These are phyloP conservation scores for Pipistrellus pipistrellus DNA, from an alignment of 2,797 vertebrate species.

Conservation along the genomic window DNA sequence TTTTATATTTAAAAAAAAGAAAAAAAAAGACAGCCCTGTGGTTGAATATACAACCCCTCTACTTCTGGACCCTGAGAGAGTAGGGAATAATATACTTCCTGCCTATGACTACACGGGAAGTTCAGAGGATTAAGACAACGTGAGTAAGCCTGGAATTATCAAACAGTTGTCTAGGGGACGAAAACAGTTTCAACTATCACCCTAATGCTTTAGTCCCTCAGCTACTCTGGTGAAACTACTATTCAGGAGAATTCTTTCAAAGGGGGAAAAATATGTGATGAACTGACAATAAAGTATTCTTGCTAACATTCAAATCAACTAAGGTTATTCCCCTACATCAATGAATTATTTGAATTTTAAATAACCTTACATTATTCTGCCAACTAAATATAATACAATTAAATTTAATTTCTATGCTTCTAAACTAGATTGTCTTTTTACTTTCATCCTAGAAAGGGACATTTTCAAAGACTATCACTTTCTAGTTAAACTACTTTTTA, in stretches of 20 bases:
- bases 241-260: neutral
- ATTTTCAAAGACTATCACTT: constrained; percentile 26
- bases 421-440: neutral
- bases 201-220: neutral
- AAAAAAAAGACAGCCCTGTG: neutral
- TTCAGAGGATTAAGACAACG: neutral
- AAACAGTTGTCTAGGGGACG: neutral
- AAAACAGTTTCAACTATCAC: neutral
- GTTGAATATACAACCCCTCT: neutral
- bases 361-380: neutral
- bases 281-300: neutral
- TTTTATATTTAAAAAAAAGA: neutral
- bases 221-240: neutral
- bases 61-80: neutral
- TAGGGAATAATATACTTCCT: neutral
- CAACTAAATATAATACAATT: neutral
- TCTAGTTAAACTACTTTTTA: constrained; percentile 41
- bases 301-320: constrained; percentile 30
- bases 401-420: neutral
- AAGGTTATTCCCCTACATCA: constrained; percentile 5
- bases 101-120: neutral
- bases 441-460: neutral
- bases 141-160: neutral
- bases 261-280: neutral
- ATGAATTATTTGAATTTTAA: constrained; percentile 43